A percentile compares a stretch with the other conserved stretches of the same genome.
Evolutionary conservation across 2,113 vertebrate genomes (phyloP).

Genomic region (Elephas maximus): DNA sequence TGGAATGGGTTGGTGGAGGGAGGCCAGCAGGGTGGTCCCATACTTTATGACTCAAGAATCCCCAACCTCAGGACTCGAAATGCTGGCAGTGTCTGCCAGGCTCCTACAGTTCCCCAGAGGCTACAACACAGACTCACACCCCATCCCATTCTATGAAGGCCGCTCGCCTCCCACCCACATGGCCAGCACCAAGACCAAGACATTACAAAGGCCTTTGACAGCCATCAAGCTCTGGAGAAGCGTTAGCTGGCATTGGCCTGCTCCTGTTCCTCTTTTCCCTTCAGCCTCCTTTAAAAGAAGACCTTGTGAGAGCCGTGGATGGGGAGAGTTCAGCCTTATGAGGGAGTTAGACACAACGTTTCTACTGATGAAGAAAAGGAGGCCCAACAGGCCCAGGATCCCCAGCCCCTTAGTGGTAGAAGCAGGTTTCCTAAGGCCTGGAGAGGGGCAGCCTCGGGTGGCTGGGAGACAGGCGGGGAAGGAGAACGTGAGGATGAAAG

Average conservation of each 20-base stretch:
- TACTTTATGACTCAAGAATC: not conserved
- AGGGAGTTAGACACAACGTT: not conserved
- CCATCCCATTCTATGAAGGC: not conserved
- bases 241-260: not conserved
- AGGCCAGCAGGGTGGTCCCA: not conserved
- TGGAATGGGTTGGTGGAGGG: too few species aligned
- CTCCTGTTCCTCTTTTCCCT: not conserved
- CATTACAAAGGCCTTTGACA: not conserved
- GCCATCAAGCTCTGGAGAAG: not conserved
- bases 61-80: not conserved
- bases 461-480: not conserved
- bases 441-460: not conserved
- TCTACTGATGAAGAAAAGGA: not conserved
- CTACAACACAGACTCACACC: too few species aligned
- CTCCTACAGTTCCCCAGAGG: not conserved
- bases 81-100: not conserved
- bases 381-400: not conserved
- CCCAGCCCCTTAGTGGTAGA: not conserved
- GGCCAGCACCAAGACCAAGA: not conserved
- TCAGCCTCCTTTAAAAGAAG: not conserved
- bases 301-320: accelerated
- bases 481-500: too few species aligned
- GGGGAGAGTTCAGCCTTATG: not conserved
- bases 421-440: not conserved
- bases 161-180: not conserved